Conservation (phyloP, 2,797 vertebrate genomes). For the Triplophysa yarkandensis region DNA sequence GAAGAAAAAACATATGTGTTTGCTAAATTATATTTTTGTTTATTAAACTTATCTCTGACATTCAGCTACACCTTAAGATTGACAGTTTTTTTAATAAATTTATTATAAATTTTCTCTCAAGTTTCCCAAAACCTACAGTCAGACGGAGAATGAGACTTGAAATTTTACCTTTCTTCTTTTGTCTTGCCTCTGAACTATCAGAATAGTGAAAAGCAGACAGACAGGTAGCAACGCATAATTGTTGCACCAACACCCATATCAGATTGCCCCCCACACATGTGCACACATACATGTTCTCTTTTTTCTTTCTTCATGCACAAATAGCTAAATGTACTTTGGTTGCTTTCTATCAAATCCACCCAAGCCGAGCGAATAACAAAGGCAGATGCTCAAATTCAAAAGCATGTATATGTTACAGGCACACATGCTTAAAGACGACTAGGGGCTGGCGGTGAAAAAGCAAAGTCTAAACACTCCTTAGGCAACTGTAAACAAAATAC, state of each 20-base stretch:
- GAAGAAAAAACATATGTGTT: too few relatives aligned
- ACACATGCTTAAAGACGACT: constrained; percentile 12
- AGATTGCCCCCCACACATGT: constrained; percentile 25
- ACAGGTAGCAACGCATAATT: constrained; percentile 58
- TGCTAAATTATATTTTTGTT: too few relatives aligned
- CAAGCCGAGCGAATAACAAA: constrained; percentile 14
- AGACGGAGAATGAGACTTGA: not conserved
- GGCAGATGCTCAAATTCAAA: not conserved
- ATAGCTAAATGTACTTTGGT: not conserved
- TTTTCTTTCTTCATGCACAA: not conserved
- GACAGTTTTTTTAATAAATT: too few relatives aligned
- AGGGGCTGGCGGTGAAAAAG: constrained; percentile 11
- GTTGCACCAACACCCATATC: constrained; percentile 51
- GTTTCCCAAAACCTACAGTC: too few relatives aligned
- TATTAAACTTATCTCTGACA: too few relatives aligned
- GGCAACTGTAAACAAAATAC: constrained; percentile 55
- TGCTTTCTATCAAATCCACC: constrained; percentile 31
- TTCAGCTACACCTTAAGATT: too few relatives aligned
- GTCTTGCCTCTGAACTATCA: constrained; percentile 18
- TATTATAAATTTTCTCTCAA: too few relatives aligned
- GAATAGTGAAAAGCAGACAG: constrained; percentile 56
- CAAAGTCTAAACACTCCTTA: constrained; percentile 38
- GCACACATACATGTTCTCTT: constrained; percentile 24
- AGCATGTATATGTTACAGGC: not conserved
- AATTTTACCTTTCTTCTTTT: not conserved